Evolutionary conservation across 2,888 invertebrate species (phyloP).

Genomic region (Metallyticus violacea): DNA sequence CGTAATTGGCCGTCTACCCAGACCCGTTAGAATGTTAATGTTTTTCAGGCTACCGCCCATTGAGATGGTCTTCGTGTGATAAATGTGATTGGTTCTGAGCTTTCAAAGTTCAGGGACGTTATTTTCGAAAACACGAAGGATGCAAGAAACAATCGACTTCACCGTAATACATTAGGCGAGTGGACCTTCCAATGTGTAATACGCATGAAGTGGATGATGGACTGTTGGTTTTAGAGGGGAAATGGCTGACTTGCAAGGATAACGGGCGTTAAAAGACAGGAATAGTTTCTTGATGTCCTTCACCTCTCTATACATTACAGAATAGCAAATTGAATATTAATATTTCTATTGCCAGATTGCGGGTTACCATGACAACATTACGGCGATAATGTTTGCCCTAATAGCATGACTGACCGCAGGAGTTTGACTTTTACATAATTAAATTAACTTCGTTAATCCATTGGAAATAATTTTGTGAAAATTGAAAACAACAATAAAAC

Average conservation of each 20-base stretch:
- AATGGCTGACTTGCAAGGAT: background rate
- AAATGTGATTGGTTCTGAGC: background rate
- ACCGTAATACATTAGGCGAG: background rate
- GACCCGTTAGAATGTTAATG: background rate
- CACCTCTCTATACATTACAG: background rate
- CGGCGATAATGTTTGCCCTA: no score
- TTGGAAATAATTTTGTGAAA: no score
- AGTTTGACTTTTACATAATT: no score
- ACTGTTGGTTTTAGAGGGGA: background rate
- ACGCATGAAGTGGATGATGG: background rate
- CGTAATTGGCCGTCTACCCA: no score
- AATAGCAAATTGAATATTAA: background rate
- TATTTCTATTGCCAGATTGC: background rate
- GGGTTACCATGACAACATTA: background rate
- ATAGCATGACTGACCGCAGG: no score
- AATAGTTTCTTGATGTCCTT: background rate
- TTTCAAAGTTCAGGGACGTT: background rate
- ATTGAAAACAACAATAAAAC: no score
- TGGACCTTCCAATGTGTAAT: no score
- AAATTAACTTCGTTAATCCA: no score
- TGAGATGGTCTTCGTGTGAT: no score
- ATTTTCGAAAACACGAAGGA: background rate
- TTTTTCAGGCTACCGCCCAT: background rate
- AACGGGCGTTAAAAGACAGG: background rate
- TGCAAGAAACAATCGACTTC: background rate